Percentiles rank a stretch among this genome's conserved stretches.
phyloP scores from a whole-genome alignment of 2,113 vertebrate genomes.

The Microtus montanus region DNA sequence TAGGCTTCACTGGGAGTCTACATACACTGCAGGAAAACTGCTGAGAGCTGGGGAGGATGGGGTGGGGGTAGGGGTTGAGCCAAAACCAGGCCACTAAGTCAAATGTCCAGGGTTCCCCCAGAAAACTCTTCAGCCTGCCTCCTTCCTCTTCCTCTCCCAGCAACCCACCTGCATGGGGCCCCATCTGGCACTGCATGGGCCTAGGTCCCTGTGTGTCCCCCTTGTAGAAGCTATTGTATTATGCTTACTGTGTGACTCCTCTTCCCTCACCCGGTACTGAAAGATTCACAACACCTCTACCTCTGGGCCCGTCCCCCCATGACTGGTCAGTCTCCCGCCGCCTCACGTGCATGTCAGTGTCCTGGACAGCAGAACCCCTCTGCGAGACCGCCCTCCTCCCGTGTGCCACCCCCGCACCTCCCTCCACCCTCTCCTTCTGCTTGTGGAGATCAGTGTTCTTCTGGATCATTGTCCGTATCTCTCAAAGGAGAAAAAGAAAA shows the following conservation, averaged over 20 bases:
- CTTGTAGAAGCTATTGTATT: not conserved
- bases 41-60: not conserved
- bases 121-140: not conserved
- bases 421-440: constrained; percentile 54
- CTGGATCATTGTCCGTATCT: constrained; percentile 73
- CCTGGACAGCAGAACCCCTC: constrained; percentile 16
- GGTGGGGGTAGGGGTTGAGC: not conserved
- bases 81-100: not conserved
- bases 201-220: not conserved
- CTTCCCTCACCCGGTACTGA: not conserved
- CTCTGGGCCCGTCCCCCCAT: not conserved
- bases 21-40: not conserved
- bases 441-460: constrained; percentile 72
- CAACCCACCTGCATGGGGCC: constrained; percentile 52
- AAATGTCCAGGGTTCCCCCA: not conserved
- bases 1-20: not conserved
- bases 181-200: constrained; percentile 50
- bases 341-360: constrained; percentile 63
- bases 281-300: not conserved
- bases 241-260: not conserved
- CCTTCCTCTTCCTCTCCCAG: not conserved
- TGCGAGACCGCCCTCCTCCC: not conserved
- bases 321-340: not conserved
- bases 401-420: constrained; percentile 52
- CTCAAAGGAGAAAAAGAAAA: constrained; percentile 63